Base-by-base conservation (phyloP, 2,888 invertebrate species). In the Aspidapion aeneum region DNA sequence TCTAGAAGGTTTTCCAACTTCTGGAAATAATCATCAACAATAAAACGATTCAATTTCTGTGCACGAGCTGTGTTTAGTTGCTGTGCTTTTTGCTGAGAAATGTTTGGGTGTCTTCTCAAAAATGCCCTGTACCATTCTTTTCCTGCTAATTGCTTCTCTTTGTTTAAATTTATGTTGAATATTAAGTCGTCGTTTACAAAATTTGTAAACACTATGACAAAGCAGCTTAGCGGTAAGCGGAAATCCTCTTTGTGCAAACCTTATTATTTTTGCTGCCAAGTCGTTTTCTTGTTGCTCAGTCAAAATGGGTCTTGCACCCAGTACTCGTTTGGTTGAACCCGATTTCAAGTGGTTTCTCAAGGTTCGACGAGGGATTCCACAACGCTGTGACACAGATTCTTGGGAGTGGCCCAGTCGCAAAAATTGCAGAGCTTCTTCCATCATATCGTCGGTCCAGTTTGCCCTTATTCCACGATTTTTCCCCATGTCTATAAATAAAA, bases 61-160 rank as follows among this genome's bases (percentile, higher is more conserved):
- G 70, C 71, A 55, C 72, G 60, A 16, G 67, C 72, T 57, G 69
- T 67, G 57, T 74, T 74, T 12, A 64, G 20, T 49, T 62, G 56
- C 54, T 62, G 62, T 17, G 60, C 64, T 59, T 70, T 72, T 22
- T 73, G 54, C 55, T 60, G 68, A 18, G 66, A 59, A 20, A 55
- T n/a, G n/a, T n/a, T n/a, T n/a, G n/a, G n/a, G 20, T 20, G 16
- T 18, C 57, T 12, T n/a, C n/a, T 57, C 12, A 57, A 16, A 21
- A 57, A 74, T 57, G 48, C 66, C 63, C 17, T 68, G 69, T 58
- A 60, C 64, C 61, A 61, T 9, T 56, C 54, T 18, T 51, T 62
- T 19, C 64, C 64, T 16, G 64, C 64, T 51, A 61, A 49, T 59
- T 61, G 55, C 55, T 60, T 60, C 51, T 65, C 63, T 51, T 49